These are phyloP conservation scores for Pontoporia blainvillei DNA, from an alignment of 2,113 vertebrate genomes.

Conservation along the genomic window DNA sequence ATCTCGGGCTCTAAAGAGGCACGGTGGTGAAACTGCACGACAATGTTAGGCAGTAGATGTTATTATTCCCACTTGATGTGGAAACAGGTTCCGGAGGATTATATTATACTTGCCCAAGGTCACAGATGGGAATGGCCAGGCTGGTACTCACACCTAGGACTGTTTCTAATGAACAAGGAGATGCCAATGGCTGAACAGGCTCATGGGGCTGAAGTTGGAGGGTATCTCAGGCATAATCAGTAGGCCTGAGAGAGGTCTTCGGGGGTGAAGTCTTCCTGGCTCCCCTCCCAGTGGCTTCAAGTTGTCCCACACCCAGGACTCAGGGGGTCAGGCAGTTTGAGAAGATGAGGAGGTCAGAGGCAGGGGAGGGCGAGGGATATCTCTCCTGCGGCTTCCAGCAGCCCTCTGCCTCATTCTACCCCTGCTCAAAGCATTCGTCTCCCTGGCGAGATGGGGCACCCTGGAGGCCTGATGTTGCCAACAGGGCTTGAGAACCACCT, in stretches of 20 bases:
- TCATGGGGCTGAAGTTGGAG: neutral
- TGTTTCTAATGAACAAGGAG: neutral
- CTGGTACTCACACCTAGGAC: neutral
- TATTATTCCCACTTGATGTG: neutral
- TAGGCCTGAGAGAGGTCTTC: neutral
- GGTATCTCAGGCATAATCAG: neutral
- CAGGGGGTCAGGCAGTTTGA: neutral
- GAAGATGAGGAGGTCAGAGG: neutral
- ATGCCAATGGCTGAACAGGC: neutral
- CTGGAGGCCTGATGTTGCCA: neutral
- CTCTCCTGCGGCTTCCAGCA: neutral
- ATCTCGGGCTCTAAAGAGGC: neutral
- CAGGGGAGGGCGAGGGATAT: neutral
- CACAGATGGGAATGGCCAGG: neutral
- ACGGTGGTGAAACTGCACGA: neutral
- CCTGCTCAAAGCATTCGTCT: neutral
- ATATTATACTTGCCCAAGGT: neutral
- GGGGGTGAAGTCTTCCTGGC: neutral
- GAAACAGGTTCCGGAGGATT: neutral
- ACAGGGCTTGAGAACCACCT: neutral
- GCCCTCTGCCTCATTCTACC: neutral
- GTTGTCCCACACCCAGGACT: neutral
- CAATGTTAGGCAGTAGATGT: rapidly evolving
- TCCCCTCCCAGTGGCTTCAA: neutral
- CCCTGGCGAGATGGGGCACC: neutral